Base-by-base conservation (phyloP, 2,888 invertebrate genomes). In the Cenopis cana region DNA sequence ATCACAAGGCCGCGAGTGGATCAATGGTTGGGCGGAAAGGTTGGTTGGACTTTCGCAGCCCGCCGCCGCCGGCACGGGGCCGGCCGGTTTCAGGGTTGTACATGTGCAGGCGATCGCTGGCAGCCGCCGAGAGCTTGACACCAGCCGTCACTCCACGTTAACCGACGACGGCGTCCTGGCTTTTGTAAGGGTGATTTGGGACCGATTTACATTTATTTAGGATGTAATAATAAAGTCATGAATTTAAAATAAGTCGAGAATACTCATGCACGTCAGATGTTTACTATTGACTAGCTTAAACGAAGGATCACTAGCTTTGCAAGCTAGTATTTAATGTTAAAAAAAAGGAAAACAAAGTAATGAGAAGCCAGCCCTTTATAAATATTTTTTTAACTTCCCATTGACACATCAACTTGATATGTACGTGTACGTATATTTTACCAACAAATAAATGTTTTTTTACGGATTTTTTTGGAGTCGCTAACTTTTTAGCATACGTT, bases 1-100 rank as follows among this genome's bases (percentile, higher is more conserved):
- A 50, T 50, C 10, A 12, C 60, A 46, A 68, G 52, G 68, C 18
- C 52, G 12, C 20, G 56, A 20, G 46, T 49, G 66, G 46, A 67
- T 67, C 38, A 50, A 67, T 59, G 59, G 33, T 5, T 10, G 55
- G 41, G 55, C 36, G 24, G 17, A 55, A 56, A 49, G 41, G 29
- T 41, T n/a, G n/a, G n/a, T n/a, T n/a, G n/a, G n/a, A n/a, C n/a
- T n/a, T n/a, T n/a, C n/a, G n/a, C n/a, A n/a, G n/a, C 56, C 5
- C 18, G 66, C 57, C 57, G 33, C 29, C 20, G 29, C 11, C 55
- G 65, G 38, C 41, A 4, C 8, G 29, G 29, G 41, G 52, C 41
- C 50, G 38, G 52, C 66, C 29, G 55, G 55, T 18, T 33, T 24
- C 24, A 8, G 33, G 6, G 33, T 46, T 66, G 36, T 46, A 56